Base-by-base conservation (phyloP, 2,113 vertebrate species). In the Mesoclemmys tuberculata region DNA sequence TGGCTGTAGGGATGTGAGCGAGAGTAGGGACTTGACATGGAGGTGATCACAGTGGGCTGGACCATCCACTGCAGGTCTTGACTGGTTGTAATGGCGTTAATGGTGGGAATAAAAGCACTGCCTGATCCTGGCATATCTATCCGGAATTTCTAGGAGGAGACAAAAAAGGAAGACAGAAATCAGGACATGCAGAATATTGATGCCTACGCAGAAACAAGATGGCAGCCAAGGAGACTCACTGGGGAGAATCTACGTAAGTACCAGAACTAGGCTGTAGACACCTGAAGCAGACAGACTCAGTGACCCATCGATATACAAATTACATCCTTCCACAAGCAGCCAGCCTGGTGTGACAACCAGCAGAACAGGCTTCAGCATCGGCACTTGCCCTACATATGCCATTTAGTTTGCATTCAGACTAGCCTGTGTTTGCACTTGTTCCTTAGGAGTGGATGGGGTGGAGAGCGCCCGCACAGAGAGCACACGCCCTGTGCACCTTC, bases 61-160 rank as follows among this genome's bases (percentile, higher is more conserved):
- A 99, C 99, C 99, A 99, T 99, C 99, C 99, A 99, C 99, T 99
- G 99, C 74, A 99, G 98, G 98, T 99, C 99, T 98, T 99, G 99
- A 98, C 99, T 99, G 96, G 99, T 99, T 26, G 99, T 99, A 98
- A 99, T 99, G 98, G 99, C 99, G 97, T 99, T 99, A 97, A 99
- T 99, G 19, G 99, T 99, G 31, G 99, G 99, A 90, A 99, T 99
- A 95, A 99, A 99, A 99, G 99, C 99, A 81, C 99, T 99, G 98
- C 99, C 99, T 88, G 99, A 99, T 96, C 99, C 99, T 97, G 99
- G 99, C 99, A 99, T 99, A 98, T 99, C 99, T 97, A 99, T 98
- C 97, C 99, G 98, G 97, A 99, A 99, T 98, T 99, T 99, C 99
- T 99, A 97, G 82, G 87, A 96, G 35, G 35, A 95, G 75, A 85